Percentiles rank a stretch among this genome's conserved stretches.
These are phyloP conservation scores for Micropterix aruncella DNA, from an alignment of 2,888 invertebrate species.

Conservation along the genomic window DNA sequence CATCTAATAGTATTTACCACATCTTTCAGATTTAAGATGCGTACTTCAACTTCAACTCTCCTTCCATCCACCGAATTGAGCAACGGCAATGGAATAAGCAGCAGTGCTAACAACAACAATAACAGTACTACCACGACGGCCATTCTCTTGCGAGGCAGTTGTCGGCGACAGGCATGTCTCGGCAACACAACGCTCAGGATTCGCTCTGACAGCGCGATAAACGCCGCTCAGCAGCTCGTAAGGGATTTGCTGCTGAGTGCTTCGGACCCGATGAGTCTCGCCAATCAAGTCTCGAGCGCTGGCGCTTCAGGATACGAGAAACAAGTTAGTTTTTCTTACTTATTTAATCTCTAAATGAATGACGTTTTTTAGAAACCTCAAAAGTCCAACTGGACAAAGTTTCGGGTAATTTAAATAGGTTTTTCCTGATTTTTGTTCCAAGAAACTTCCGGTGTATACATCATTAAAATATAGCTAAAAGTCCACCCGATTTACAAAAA, in stretches of 20 bases:
- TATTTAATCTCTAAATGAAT: too few species aligned
- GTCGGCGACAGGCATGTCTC: slow-evolving; percentile 19
- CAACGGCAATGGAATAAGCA: not conserved
- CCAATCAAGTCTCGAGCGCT: not conserved
- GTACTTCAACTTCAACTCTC: slow-evolving; percentile 17
- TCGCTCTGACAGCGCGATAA: not conserved
- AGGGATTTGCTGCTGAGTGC: not conserved
- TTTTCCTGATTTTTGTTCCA: too few species aligned
- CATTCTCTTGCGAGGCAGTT: slow-evolving; percentile 1
- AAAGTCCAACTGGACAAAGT: too few species aligned
- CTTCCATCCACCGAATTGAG: not conserved
- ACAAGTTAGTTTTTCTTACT: not conserved
- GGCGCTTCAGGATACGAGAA: not conserved
- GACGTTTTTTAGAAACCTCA: too few species aligned
- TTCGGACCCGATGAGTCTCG: not conserved
- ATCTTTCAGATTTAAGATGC: slow-evolving; percentile 34
- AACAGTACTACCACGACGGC: slow-evolving; percentile 7
- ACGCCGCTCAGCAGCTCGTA: slow-evolving; percentile 28
- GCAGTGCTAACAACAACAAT: not conserved
- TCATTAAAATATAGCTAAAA: too few species aligned
- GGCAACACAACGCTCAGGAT: slow-evolving; percentile 10
- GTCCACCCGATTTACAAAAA: too few species aligned
- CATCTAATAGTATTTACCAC: too few species aligned
- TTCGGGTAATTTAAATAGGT: too few species aligned
- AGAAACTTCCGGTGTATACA: too few species aligned